A percentile compares a stretch with the other conserved stretches of the same genome.
Conservation (phyloP, 1,140 invertebrate species). For the Nasonia vitripennis region DNA sequence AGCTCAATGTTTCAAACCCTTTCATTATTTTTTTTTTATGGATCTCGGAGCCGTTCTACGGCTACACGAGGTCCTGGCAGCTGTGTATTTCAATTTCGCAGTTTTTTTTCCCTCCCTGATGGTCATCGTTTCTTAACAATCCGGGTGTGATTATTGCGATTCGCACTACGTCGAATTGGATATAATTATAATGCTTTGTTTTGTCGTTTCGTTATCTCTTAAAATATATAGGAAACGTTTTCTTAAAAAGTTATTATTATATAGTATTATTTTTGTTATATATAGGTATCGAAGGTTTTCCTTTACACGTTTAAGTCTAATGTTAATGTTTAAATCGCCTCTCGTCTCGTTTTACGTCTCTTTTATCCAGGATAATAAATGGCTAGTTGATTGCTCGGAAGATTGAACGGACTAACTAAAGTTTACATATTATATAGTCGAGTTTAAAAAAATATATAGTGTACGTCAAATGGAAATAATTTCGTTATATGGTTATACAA, state of each 20-base stretch:
- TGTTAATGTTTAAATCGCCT: not conserved
- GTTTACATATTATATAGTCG: not conserved
- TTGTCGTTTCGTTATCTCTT: slow-evolving; percentile 10
- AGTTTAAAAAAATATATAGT: slow-evolving; percentile 20
- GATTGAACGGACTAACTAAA: not conserved
- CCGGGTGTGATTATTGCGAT: slow-evolving; percentile 18
- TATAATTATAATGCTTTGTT: not conserved
- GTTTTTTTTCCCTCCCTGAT: not conserved
- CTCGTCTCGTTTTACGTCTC: not conserved
- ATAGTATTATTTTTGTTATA: not conserved
- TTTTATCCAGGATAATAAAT: not conserved
- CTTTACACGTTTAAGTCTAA: slow-evolving; percentile 6
- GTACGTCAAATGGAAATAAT: not conserved
- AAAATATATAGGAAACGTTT: slow-evolving; percentile 20
- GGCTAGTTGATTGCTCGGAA: slow-evolving; percentile 8
- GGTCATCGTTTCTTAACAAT: not conserved
- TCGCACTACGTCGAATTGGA: not conserved
- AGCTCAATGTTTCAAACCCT: not conserved
- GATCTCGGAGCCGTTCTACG: not conserved
- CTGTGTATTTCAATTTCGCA: not conserved
- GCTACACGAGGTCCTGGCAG: not conserved
- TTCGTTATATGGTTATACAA: not conserved
- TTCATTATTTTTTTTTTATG: slow-evolving; percentile 1
- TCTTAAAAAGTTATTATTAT: slow-evolving; percentile 11
- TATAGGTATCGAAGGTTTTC: slow-evolving; percentile 18